Conservation (phyloP, 2,113 vertebrate species). For the Campylorhamphus procurvoides region DNA sequence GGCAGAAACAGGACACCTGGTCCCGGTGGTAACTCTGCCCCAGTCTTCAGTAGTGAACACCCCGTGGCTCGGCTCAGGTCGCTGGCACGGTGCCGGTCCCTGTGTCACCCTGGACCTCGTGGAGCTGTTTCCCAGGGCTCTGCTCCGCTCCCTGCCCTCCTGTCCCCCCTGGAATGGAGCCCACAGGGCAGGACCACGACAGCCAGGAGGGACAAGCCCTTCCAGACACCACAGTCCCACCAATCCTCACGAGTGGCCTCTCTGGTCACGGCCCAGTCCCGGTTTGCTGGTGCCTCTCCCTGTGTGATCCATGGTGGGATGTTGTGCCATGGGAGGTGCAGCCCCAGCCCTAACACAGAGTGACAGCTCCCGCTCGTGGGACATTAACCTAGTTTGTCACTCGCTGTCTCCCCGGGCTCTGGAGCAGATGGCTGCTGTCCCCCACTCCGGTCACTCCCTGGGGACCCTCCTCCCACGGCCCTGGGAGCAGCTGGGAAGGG, state of each 20-base stretch:
- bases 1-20: conserved; percentile 7
- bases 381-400: conserved; percentile 23
- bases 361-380: background rate
- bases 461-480: background rate
- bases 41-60: conserved; percentile 15
- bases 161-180: too few relatives aligned
- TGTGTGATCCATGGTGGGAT: fast-evolving
- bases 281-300: background rate
- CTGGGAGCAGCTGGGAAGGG: background rate
- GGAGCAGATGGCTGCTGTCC: conserved; percentile 12
- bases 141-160: fast-evolving
- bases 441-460: background rate
- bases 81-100: background rate
- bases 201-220: fast-evolving
- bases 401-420: background rate
- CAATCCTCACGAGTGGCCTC: background rate
- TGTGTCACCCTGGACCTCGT: background rate
- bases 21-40: conserved; percentile 28
- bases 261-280: too few relatives aligned
- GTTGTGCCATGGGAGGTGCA: background rate
- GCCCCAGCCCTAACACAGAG: background rate
- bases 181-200: fast-evolving
- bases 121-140: background rate
- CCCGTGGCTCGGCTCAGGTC: background rate
- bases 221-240: fast-evolving